Evolutionary conservation across 2,888 invertebrate species (phyloP), one percentile per base, ranked within the genome.

Genomic region (Pyrochroa serraticornis): DNA sequence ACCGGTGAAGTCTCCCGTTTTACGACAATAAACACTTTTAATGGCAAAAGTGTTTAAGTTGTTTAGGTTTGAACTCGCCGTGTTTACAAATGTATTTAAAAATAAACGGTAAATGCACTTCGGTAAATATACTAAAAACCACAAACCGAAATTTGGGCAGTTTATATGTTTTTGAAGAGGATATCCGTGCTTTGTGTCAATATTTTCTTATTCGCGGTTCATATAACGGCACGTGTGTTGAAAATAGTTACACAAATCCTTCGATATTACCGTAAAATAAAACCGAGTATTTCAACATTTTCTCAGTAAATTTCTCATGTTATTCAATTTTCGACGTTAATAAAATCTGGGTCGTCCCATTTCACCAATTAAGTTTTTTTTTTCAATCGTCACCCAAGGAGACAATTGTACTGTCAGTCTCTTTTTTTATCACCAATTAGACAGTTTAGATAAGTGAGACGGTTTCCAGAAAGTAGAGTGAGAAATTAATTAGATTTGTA

Each of bases 151-250:
- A 51, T 44, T 12, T 9, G 8, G 22, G 30, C 44, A 22, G 31
- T 32, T 37, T 44, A 33, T 44, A 37, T 51, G 44, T 32, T 51
- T 51, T 51, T 43, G 41, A 7, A 22, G 35, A 50, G 50, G 50
- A 51, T 43, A 51, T 51, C 44, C 44, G 51, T 38, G 44, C 36
- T 44, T 43, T 44, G 37, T n/a, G 52, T 52, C 52, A 52, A 52
- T 52, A 52, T 52, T 52, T 52, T 52, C 36, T 22, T 22, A 6
- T 42, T 45, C 13, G 45, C n/a, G n/a, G 10, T 44, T 33, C 36
- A 9, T 22, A 22, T 22, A 22, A 22, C 22, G 22, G 22, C 22
- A 22, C 22, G 22, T 22, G 22, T 22, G 22, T 22, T 22, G 22
- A 22, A 22, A 22, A 22, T 22, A 5, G 5, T 5, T 22, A 5